Percentiles rank a stretch among this genome's conserved stretches.
Evolutionary conservation across 2,113 vertebrate species (phyloP).

Genomic region (Bos javanicus): DNA sequence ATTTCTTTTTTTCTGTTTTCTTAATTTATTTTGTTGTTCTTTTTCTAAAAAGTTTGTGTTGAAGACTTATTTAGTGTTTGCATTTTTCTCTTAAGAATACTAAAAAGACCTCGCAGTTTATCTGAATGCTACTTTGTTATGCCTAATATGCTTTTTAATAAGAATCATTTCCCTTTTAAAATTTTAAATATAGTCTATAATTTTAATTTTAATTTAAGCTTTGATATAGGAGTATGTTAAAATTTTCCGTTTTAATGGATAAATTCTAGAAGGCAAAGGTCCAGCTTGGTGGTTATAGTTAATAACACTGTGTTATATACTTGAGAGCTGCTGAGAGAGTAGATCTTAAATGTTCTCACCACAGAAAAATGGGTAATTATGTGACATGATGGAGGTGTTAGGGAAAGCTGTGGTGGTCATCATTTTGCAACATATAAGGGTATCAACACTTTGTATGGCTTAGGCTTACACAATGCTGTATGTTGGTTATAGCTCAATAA

Average conservation of each 20-base stretch:
- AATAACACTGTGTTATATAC: not conserved
- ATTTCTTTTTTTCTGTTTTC: not conserved
- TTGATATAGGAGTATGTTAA: not conserved
- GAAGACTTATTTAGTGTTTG: not conserved
- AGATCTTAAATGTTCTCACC: not conserved
- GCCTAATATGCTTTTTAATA: not conserved
- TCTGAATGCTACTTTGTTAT: not conserved
- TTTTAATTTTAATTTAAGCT: constrained; percentile 17
- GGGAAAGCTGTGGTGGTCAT: not conserved
- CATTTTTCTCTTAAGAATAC: not conserved
- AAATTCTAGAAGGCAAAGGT: not conserved
- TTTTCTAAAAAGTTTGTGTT: not conserved
- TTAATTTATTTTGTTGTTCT: constrained; percentile 25
- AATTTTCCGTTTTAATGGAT: not conserved
- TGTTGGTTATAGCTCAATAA: not conserved
- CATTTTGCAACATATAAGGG: not conserved
- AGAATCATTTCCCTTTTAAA: not conserved
- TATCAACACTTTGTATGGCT: not conserved
- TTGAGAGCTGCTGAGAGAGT: not conserved
- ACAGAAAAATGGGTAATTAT: not conserved
- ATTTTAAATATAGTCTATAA: not conserved
- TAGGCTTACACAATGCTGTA: not conserved
- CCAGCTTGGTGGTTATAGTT: not conserved
- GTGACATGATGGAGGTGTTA: not conserved
- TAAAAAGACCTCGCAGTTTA: not conserved